These are phyloP conservation scores for Coturnix japonica DNA, from an alignment of 2,113 vertebrate species.

Conservation along the genomic window DNA sequence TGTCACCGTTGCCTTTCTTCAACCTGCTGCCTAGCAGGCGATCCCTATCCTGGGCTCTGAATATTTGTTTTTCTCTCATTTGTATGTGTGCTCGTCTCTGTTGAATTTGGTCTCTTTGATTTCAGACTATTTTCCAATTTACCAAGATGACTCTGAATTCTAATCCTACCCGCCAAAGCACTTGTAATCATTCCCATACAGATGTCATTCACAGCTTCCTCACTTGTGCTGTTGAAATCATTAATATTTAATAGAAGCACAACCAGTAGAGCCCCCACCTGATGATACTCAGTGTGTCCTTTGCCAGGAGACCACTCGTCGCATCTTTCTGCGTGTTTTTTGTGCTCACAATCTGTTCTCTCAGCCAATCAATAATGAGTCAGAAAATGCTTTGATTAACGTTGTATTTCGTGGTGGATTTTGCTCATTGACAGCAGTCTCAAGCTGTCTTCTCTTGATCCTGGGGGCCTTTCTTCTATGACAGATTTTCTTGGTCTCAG, in stretches of 20 bases:
- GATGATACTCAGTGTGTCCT: rapidly evolving
- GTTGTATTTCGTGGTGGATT: background rate
- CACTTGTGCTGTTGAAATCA: background rate
- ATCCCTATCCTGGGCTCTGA: background rate
- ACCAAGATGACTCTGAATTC: conserved; percentile 42
- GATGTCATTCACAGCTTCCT: conserved; percentile 29
- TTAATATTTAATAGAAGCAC: conserved; percentile 13
- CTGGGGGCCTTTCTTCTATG: background rate
- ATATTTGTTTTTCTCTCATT: conserved; percentile 44
- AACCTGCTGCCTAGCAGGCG: background rate
- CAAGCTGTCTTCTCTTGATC: background rate
- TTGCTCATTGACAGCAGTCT: background rate
- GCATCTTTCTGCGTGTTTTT: background rate
- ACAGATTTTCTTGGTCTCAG: background rate
- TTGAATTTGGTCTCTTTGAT: conserved; percentile 58
- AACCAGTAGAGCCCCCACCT: background rate
- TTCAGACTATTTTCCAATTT: conserved; percentile 63
- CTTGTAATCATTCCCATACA: conserved; percentile 32
- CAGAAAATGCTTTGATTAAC: background rate
- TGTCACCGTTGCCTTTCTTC: background rate
- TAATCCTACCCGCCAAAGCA: conserved; percentile 25
- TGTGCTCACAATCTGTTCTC: background rate
- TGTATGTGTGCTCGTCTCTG: conserved; percentile 16
- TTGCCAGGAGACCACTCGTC: background rate
- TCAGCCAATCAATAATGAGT: background rate